phyloP scores from a whole-genome alignment of 2,888 invertebrate genomes.

The Muscina levida region DNA sequence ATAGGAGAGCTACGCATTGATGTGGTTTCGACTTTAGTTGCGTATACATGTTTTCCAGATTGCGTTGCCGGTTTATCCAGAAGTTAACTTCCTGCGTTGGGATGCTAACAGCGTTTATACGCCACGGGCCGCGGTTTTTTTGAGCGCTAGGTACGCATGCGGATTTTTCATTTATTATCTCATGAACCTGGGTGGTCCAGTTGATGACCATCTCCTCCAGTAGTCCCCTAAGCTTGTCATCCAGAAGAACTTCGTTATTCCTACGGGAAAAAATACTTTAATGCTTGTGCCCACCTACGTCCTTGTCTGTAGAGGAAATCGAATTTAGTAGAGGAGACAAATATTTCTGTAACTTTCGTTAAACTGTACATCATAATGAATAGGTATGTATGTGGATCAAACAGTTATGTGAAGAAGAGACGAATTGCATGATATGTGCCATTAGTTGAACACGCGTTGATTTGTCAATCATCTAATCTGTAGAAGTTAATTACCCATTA shows the following conservation, averaged over 20 bases:
- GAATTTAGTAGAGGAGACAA: no score
- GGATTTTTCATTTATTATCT: constrained; percentile 75
- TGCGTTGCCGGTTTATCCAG: constrained; percentile 89
- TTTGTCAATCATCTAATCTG: no score
- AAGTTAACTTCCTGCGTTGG: constrained; percentile 89
- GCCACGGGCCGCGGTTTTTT: neutral
- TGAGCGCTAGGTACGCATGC: constrained; percentile 64
- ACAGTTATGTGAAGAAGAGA: no score
- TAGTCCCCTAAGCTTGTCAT: constrained; percentile 81
- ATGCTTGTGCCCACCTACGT: neutral
- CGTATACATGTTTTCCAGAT: constrained; percentile 92
- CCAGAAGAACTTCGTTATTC: constrained; percentile 70
- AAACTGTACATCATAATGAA: no score
- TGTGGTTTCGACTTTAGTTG: constrained; percentile 90
- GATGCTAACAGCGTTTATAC: constrained; percentile 73
- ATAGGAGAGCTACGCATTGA: constrained; percentile 88
- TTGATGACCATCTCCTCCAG: constrained; percentile 93
- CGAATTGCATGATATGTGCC: no score
- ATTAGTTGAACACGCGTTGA: no score
- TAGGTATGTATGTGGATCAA: no score
- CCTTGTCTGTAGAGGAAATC: neutral
- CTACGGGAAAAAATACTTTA: constrained; percentile 66
- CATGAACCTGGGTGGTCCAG: constrained; percentile 90
- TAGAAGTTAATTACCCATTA: no score
- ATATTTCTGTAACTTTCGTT: no score